phyloP scores from a whole-genome alignment of 2,888 invertebrate genomes.

The Trilocha varians region DNA sequence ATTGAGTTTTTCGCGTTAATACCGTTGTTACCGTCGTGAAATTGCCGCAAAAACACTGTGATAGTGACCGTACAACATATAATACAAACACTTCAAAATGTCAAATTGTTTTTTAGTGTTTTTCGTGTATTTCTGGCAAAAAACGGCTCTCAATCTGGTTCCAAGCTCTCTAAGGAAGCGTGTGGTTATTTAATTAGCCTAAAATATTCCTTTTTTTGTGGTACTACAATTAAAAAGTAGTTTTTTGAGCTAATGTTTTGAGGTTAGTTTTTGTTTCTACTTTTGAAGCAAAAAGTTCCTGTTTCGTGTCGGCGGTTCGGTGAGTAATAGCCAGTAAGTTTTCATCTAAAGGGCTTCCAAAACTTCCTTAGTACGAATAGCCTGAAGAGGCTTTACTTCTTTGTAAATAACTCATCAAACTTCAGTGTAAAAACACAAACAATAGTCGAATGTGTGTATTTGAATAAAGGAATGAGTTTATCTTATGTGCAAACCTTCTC shows the following conservation, averaged over 20 bases:
- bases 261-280: slow-evolving; percentile 70
- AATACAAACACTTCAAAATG: slow-evolving; percentile 31
- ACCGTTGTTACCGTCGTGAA: background rate
- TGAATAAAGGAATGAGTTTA: background rate
- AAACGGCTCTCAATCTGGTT: slow-evolving; percentile 12
- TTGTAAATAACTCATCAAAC: background rate
- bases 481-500: background rate
- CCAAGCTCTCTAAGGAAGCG: slow-evolving; percentile 11
- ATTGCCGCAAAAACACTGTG: too few species aligned
- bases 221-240: slow-evolving; percentile 21
- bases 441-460: background rate
- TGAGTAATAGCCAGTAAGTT: slow-evolving; percentile 65
- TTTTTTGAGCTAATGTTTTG: slow-evolving; percentile 35
- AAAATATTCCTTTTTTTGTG: slow-evolving; percentile 2
- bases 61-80: slow-evolving; percentile 9
- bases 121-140: slow-evolving; percentile 31
- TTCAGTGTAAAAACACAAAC: background rate
- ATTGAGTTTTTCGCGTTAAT: slow-evolving; percentile 44
- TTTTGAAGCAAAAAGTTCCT: slow-evolving; percentile 38
- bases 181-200: slow-evolving; percentile 11
- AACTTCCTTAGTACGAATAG: slow-evolving; percentile 7
- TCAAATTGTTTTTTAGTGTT: slow-evolving; percentile 58
- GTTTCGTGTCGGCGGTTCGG: slow-evolving; percentile 51
- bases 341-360: slow-evolving; percentile 45
- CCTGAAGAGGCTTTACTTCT: background rate